Conservation (phyloP, 2,113 vertebrate genomes). For the Aspidoscelis tigris region DNA sequence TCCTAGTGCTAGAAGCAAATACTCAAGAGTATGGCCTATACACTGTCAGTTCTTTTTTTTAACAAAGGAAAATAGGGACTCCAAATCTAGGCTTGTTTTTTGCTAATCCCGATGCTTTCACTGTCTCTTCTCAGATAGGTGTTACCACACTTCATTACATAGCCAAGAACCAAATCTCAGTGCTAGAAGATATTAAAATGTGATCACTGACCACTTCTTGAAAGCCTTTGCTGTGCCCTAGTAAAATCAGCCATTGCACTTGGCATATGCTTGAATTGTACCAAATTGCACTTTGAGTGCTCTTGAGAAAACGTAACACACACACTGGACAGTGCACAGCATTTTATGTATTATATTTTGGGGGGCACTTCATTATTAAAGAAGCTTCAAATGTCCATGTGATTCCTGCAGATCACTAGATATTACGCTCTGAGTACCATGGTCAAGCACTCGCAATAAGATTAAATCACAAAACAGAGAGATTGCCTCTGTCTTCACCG, state of each 20-base stretch:
- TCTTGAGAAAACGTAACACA: background rate
- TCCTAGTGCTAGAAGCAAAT: background rate
- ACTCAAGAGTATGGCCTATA: too few species aligned
- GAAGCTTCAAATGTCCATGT: slow-evolving; percentile 15
- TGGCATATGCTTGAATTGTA: background rate
- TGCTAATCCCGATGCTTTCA: background rate
- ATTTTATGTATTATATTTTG: background rate
- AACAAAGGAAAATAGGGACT: too few species aligned
- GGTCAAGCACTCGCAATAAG: background rate
- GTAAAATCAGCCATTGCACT: slow-evolving; percentile 2
- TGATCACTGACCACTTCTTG: background rate
- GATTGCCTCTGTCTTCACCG: slow-evolving; percentile 8
- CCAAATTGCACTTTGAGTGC: background rate
- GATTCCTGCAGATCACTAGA: background rate
- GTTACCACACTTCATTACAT: background rate
- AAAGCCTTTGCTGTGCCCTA: background rate
- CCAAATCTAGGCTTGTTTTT: too few species aligned
- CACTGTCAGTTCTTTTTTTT: too few species aligned
- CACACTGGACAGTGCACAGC: background rate
- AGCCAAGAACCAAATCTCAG: background rate
- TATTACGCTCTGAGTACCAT: slow-evolving; percentile 13
- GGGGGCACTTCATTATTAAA: slow-evolving; percentile 8
- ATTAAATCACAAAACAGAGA: slow-evolving; percentile 19
- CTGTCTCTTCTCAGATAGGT: background rate
- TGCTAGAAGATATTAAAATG: background rate